phyloP scores from a whole-genome alignment of 2,113 vertebrate species.

The Merops nubicus region DNA sequence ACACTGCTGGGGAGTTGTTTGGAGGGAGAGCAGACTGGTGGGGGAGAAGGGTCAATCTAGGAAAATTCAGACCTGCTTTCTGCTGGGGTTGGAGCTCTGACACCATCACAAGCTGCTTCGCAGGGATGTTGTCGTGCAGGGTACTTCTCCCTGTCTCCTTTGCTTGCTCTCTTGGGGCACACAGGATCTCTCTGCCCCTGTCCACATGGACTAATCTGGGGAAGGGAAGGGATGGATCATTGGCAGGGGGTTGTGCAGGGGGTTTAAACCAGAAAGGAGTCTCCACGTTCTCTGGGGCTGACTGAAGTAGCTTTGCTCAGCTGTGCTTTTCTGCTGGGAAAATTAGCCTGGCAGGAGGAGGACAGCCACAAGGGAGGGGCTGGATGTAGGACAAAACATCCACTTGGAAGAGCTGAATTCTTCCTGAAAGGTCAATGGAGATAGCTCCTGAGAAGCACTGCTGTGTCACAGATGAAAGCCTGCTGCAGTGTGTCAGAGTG shows the following conservation, averaged over 20 bases:
- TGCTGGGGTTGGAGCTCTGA: background rate
- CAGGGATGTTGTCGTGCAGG: background rate
- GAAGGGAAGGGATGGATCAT: background rate
- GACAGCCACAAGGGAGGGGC: background rate
- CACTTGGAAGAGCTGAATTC: background rate
- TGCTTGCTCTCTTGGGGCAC: background rate
- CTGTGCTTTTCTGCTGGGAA: background rate
- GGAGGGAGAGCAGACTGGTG: background rate
- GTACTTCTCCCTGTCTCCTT: background rate
- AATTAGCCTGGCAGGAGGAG: background rate
- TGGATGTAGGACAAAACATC: background rate
- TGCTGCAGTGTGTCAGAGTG: background rate
- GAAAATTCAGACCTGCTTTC: background rate
- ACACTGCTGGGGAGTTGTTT: background rate
- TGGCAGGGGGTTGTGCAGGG: no score
- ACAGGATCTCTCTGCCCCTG: background rate
- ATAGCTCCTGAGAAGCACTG: background rate
- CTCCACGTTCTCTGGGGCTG: background rate
- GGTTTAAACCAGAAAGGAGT: background rate
- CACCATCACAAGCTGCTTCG: background rate
- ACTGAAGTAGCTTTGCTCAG: background rate
- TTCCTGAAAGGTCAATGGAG: background rate
- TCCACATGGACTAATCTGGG: rapidly evolving
- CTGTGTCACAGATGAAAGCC: background rate
- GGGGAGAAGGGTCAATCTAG: background rate